Conservation (phyloP, 2,113 vertebrate species). For the Aepyceros melampus region DNA sequence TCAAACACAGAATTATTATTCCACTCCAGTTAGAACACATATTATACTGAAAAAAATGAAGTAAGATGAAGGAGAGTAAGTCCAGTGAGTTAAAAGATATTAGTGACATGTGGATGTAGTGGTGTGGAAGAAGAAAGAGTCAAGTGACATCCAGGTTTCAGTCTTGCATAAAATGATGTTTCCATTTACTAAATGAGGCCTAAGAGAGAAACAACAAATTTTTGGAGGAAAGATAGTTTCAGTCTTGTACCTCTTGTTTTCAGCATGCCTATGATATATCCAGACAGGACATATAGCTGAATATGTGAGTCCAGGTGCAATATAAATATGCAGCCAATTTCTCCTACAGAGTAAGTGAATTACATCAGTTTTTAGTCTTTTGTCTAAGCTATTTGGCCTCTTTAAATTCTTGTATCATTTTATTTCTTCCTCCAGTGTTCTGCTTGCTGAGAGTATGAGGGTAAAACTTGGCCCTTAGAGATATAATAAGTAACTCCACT, state of each 20-base stretch:
- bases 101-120: too few species aligned
- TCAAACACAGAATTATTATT: too few species aligned
- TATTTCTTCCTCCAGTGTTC: not conserved
- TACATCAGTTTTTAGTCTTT: not conserved
- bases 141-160: too few species aligned
- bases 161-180: too few species aligned
- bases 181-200: too few species aligned
- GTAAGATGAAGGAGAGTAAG: too few species aligned
- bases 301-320: not conserved
- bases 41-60: too few species aligned
- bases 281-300: not conserved
- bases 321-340: not conserved
- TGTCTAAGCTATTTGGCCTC: not conserved
- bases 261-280: not conserved
- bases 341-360: not conserved
- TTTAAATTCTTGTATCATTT: not conserved
- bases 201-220: too few species aligned
- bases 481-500: not conserved
- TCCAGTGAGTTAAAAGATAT: too few species aligned
- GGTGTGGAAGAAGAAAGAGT: too few species aligned
- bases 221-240: not conserved
- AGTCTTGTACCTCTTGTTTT: not conserved
- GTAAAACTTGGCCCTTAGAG: not conserved
- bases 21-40: too few species aligned
- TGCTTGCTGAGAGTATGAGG: not conserved